phyloP scores from a whole-genome alignment of 2,797 vertebrate genomes.

The Melanotaenia maccullochi region DNA sequence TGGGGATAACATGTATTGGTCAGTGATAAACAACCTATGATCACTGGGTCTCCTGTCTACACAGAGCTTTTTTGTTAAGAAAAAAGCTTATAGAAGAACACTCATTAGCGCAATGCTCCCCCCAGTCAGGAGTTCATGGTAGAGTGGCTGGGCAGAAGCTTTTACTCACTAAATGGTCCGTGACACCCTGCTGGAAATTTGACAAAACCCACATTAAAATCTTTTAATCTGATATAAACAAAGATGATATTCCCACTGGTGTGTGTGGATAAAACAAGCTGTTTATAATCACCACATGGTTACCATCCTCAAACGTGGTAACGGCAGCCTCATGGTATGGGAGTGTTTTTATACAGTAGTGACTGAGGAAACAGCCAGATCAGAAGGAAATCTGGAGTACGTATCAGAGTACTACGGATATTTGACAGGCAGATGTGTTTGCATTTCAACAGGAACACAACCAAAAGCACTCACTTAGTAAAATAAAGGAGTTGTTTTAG shows the following conservation, averaged over 20 bases:
- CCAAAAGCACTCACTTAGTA: neutral
- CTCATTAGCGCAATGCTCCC: slow-evolving; percentile 1
- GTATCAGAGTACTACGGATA: neutral
- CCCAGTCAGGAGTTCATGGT: slow-evolving; percentile 9
- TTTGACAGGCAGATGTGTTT: neutral
- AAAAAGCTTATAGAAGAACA: slow-evolving; percentile 3
- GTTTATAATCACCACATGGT: neutral
- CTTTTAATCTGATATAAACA: neutral
- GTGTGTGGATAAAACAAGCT: neutral
- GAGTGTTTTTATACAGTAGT: slow-evolving; percentile 4
- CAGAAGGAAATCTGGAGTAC: neutral
- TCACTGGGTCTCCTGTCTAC: neutral
- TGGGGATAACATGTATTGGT: neutral
- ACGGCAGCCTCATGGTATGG: neutral
- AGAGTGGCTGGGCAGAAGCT: slow-evolving; percentile 3
- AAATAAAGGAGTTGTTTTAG: neutral
- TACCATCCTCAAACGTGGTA: neutral
- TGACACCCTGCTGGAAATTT: slow-evolving; percentile 3
- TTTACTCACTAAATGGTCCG: slow-evolving; percentile 14
- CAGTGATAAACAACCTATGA: neutral
- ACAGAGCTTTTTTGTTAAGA: slow-evolving; percentile 1
- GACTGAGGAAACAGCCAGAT: neutral
- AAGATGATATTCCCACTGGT: neutral
- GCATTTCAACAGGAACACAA: neutral
- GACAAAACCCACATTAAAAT: neutral